Evolutionary conservation across 2,888 invertebrate species (phyloP).

Genomic region (Pseudococcus longispinus): DNA sequence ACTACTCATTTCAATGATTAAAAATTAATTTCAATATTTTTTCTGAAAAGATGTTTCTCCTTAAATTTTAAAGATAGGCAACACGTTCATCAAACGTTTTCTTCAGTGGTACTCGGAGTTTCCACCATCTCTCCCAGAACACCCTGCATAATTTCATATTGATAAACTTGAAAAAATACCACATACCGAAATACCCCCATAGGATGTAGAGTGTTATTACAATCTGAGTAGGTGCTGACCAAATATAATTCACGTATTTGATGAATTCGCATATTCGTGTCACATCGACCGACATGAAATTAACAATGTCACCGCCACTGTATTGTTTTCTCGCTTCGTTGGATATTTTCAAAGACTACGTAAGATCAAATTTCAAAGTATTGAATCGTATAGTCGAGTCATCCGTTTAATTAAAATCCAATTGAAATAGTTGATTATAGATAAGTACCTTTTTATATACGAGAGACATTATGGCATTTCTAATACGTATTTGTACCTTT

Average conservation of each 20-base stretch:
- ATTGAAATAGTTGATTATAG: background rate
- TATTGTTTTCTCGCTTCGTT: background rate
- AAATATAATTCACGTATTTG: background rate
- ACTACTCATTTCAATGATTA: too few relatives aligned
- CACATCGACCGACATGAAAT: constrained; percentile 12
- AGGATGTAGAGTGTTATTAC: background rate
- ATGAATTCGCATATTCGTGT: constrained; percentile 7
- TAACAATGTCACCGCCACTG: background rate
- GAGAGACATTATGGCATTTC: background rate
- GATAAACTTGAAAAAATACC: background rate
- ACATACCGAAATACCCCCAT: constrained; percentile 14
- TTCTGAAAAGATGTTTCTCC: too few relatives aligned
- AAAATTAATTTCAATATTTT: too few relatives aligned
- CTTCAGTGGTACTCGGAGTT: too few relatives aligned
- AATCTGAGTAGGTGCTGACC: background rate
- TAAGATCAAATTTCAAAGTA: background rate
- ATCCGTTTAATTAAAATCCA: background rate
- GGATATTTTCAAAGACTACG: background rate
- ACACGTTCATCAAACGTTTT: too few relatives aligned
- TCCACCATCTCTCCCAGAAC: too few relatives aligned
- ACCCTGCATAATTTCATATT: too few relatives aligned
- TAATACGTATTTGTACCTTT: background rate
- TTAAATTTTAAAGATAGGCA: too few relatives aligned
- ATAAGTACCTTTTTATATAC: constrained; percentile 18
- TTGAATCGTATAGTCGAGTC: background rate